phyloP scores from a whole-genome alignment of 2,113 vertebrate species.

The Hyla sarda region DNA sequence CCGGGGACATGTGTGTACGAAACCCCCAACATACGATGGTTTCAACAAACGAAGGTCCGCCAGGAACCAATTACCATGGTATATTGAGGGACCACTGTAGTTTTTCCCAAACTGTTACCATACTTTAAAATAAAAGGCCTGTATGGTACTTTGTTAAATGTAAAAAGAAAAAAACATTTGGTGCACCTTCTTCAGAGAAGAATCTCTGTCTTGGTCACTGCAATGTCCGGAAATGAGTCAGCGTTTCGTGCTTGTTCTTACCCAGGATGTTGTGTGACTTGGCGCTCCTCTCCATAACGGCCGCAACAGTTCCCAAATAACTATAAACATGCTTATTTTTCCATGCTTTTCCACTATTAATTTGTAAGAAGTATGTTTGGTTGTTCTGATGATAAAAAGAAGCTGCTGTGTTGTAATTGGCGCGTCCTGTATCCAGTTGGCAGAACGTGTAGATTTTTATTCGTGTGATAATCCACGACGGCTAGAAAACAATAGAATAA shows the following conservation, averaged over 20 bases:
- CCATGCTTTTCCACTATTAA: background rate
- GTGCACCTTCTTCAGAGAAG: background rate
- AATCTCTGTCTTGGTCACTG: background rate
- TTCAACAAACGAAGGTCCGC: too few relatives aligned
- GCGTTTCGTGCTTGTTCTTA: background rate
- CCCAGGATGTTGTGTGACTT: constrained; percentile 14
- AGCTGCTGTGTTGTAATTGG: background rate
- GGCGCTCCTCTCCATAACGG: background rate
- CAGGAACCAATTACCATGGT: too few relatives aligned
- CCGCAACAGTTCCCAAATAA: background rate
- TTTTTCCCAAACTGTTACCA: too few relatives aligned
- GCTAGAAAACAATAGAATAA: background rate
- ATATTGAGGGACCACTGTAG: too few relatives aligned
- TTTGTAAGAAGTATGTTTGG: background rate
- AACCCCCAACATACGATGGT: too few relatives aligned
- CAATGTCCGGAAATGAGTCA: background rate
- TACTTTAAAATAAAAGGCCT: too few relatives aligned
- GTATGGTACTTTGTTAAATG: too few relatives aligned
- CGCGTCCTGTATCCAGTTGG: background rate
- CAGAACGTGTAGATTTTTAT: background rate
- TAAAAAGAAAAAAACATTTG: background rate
- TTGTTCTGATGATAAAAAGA: constrained; percentile 12
- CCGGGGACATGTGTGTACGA: too few relatives aligned
- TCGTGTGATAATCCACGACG: background rate
- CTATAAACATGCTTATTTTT: background rate